Base-by-base conservation (phyloP, 2,113 vertebrate genomes). In the Tachuris rubrigastra region DNA sequence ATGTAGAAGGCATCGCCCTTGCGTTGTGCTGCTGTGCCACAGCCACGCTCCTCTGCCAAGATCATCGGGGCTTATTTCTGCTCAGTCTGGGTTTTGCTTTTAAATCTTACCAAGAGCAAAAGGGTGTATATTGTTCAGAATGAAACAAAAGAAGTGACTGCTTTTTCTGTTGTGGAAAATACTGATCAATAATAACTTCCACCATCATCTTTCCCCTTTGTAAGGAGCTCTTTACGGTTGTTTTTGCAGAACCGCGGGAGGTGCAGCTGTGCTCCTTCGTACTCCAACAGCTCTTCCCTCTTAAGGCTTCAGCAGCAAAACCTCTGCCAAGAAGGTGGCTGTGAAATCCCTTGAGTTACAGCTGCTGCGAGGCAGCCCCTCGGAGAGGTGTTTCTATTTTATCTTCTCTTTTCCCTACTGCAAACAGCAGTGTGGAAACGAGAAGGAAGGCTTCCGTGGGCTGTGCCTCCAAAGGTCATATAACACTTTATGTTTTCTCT, bases 381-480 rank as follows among this genome's bases (percentile, higher is more conserved):
- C 5, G 11, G n/a, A 87, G 85, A 67, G 46, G 6, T 87, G 77
- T 94, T 89, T 2, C 81, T 93, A 28, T 94, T 91, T 95, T 85
- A 12, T 87, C 73, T 27, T 10, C 20, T 46, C 25, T 68, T 65
- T 46, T 14, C 23, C 41, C 44, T 6, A 66, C 65, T 31, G 75
- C 87, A 72, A 76, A n/a, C 30, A 47, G 75, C 2, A 0, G 11
- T 0, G 0, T 85, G 79, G 92, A 85, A 89, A 56, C 10, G 14
- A 72, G 78, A 77, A 67, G 92, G 59, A 50, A 78, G 66, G 72
- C 31, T 94, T 74, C 89, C 21, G 49, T 74, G 86, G 94, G 90
- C 72, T 95, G 66, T 55, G 89, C 60, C 67, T 95, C 87, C 95
- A 98, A 97, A 98, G 98, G 97, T 98, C 98, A 97, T 53, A 63